These are phyloP conservation scores for Argopecten irradians DNA, from an alignment of 1,140 invertebrate species.

Conservation along the genomic window DNA sequence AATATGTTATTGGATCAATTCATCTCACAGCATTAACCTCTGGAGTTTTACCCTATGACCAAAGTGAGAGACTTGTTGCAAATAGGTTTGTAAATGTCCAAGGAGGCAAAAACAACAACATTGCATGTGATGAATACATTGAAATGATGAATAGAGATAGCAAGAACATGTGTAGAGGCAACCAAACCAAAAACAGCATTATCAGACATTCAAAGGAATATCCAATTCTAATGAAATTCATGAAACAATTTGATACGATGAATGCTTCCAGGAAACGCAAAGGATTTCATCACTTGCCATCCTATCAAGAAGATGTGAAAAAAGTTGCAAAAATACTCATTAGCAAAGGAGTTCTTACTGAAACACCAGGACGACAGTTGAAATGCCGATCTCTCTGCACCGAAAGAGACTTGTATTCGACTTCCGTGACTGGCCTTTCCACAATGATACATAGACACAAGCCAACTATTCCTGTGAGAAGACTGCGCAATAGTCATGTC, in stretches of 20 bases:
- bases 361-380: not conserved
- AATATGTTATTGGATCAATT: slow-evolving; percentile 52
- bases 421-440: not conserved
- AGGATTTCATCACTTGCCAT: slow-evolving; percentile 51
- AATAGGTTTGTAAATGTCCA: slow-evolving; percentile 49
- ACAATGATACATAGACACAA: slow-evolving; percentile 28
- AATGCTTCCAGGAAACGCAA: slow-evolving; percentile 13
- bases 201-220: slow-evolving; percentile 49
- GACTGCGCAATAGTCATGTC: not conserved
- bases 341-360: not conserved
- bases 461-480: slow-evolving; percentile 31
- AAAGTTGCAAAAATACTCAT: slow-evolving; percentile 36
- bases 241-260: slow-evolving; percentile 43
- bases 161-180: slow-evolving; percentile 44
- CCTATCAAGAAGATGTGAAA: slow-evolving; percentile 44
- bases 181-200: slow-evolving; percentile 41
- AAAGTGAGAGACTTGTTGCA: slow-evolving; percentile 39
- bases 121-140: slow-evolving; percentile 49
- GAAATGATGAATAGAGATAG: slow-evolving; percentile 51
- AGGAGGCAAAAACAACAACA: slow-evolving; percentile 52
- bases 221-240: slow-evolving; percentile 40
- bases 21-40: slow-evolving; percentile 39
- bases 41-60: slow-evolving; percentile 27
- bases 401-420: slow-evolving; percentile 9
- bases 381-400: not conserved